Conservation (phyloP, 2,113 vertebrate genomes). For the Halichoeres trimaculatus region DNA sequence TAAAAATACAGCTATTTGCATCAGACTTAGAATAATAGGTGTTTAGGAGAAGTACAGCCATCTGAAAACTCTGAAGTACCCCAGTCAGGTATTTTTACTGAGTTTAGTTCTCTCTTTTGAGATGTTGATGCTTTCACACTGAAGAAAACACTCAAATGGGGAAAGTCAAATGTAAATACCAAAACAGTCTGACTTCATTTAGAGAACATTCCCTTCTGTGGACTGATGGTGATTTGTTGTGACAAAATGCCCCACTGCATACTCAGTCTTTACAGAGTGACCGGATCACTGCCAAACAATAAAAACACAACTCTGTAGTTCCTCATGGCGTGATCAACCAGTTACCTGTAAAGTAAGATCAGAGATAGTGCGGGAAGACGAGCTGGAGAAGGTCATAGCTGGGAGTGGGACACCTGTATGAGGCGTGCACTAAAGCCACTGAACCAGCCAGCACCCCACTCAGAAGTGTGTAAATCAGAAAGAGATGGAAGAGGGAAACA, state of each 20-base stretch:
- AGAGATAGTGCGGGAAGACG: too few relatives aligned
- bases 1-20: too few relatives aligned
- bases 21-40: too few relatives aligned
- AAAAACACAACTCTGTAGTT: background rate
- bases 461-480: too few relatives aligned
- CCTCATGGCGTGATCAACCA: background rate
- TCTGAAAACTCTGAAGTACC: too few relatives aligned
- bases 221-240: background rate
- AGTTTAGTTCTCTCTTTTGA: background rate
- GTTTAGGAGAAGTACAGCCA: too few relatives aligned
- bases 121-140: background rate
- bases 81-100: background rate
- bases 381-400: too few relatives aligned
- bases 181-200: background rate
- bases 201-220: conserved; percentile 20
- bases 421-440: too few relatives aligned
- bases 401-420: too few relatives aligned
- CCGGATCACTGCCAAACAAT: background rate
- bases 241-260: conserved; percentile 2
- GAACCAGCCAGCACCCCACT: too few relatives aligned
- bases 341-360: too few relatives aligned
- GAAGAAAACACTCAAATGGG: background rate
- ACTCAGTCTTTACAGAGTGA: background rate
- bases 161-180: conserved; percentile 38
- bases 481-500: too few relatives aligned